phyloP scores from a whole-genome alignment of 2,113 vertebrate genomes.

The Fulica atra region DNA sequence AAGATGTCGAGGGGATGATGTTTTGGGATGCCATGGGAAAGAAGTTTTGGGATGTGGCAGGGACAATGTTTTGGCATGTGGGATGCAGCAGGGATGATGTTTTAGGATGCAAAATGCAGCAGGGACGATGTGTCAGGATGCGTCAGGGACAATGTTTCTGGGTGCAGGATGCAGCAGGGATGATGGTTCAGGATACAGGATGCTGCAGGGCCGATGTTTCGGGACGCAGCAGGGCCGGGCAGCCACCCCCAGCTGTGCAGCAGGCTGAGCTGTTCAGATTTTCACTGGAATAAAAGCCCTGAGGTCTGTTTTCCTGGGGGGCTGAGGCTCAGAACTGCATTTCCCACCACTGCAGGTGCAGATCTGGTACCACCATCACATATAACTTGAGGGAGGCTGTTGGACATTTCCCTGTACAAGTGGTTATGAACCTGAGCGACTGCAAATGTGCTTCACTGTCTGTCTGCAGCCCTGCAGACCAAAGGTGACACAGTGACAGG shows the following conservation, averaged over 20 bases:
- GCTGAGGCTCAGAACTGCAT: not conserved
- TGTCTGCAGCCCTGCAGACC: not conserved
- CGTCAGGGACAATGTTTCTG: too few species aligned
- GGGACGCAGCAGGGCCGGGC: not conserved
- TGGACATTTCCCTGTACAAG: not conserved
- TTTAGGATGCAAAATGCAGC: not conserved
- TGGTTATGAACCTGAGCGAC: accelerated
- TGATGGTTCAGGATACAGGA: too few species aligned
- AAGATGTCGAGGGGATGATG: too few species aligned
- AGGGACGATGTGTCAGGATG: too few species aligned
- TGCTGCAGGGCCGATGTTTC: too few species aligned
- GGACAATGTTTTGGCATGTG: too few species aligned
- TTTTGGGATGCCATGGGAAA: too few species aligned
- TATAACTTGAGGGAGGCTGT: not conserved
- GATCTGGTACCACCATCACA: not conserved
- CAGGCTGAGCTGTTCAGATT: not conserved
- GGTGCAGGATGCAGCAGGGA: too few species aligned
- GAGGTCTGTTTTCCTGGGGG: not conserved
- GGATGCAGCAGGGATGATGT: too few species aligned
- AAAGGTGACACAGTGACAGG: not conserved
- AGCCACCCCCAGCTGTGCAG: not conserved
- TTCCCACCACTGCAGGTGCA: not conserved
- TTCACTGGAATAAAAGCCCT: not conserved
- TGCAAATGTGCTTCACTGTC: not conserved
- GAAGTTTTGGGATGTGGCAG: too few species aligned